Percentiles rank a stretch among this genome's conserved stretches.
Evolutionary conservation across 2,797 vertebrate genomes (phyloP).

Genomic region (Erethizon dorsatum): DNA sequence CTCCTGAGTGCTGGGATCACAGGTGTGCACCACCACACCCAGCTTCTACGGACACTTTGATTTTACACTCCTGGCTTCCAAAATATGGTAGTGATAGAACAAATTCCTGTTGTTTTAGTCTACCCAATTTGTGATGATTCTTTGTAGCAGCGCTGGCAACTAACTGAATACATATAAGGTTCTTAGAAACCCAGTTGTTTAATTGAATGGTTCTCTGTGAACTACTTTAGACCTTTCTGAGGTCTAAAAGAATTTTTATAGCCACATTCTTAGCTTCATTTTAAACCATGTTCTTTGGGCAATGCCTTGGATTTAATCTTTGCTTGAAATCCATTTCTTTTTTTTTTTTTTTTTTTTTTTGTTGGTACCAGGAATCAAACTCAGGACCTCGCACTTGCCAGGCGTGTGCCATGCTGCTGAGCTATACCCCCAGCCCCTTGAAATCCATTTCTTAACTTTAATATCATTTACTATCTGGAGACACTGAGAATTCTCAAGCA

Average conservation of each 20-base stretch:
- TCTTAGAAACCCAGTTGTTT: background rate
- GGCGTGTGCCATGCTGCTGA: too few species aligned
- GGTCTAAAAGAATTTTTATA: background rate
- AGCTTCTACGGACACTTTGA: background rate
- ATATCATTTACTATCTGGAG: slow-evolving; percentile 32
- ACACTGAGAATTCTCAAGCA: background rate
- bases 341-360: too few species aligned
- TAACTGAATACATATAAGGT: background rate
- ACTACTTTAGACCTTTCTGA: background rate
- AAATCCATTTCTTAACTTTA: slow-evolving; percentile 39
- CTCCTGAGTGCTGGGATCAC: background rate
- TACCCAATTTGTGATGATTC: background rate
- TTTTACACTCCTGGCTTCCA: background rate
- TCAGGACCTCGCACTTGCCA: too few species aligned
- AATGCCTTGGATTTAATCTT: background rate
- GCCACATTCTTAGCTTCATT: background rate
- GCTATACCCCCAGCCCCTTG: too few species aligned
- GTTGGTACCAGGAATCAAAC: too few species aligned
- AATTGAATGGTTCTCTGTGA: background rate
- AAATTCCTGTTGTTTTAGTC: background rate
- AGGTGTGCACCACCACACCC: background rate
- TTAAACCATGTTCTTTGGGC: slow-evolving; percentile 23
- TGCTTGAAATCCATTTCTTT: background rate
- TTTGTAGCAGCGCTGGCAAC: background rate
- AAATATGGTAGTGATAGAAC: background rate